Base-by-base conservation (phyloP, 2,113 vertebrate genomes). In the Scatophagus argus region DNA sequence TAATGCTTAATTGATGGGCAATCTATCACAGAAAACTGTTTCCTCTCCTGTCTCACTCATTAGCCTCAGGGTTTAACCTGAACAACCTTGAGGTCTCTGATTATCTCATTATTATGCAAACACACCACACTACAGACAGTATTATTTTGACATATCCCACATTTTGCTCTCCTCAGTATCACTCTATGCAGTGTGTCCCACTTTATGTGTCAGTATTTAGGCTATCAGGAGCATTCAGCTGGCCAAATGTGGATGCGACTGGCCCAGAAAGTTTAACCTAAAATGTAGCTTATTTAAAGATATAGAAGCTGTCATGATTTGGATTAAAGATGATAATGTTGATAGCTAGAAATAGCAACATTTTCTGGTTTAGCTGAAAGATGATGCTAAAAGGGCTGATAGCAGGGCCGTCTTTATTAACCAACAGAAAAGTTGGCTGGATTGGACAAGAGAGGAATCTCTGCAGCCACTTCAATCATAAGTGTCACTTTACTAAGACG, bases 121-220 rank as follows among this genome's bases (percentile, higher is more conserved):
- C 10, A 32, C 17, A 49, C 34, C 19, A 31, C 17, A 55, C 49
- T 17, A 9, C 6, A 54, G 27, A 54, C 27, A 8, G 49, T 17
- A n/a, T 6, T 60, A 5, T 52, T 29, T 16, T 29, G 25, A 13
- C n/a, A 13, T n/a, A 25, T 25, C 61, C 25, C 14, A 17, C 25
- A 12, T 74, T 44, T 23, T 39, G 32, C 44, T 49, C 29, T 32
- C 27, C 14, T 29, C 25, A 29, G 27, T 54, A 29, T 29, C 51
- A 29, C 25, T 29, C 25, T 54, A 38, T 25, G 25, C 19, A n/a
- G 2, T 41, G 67, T 79, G 76, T 56, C 76, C 76, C 51, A 71
- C 59, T 64, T 79, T 70, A 29, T 17, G 52, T 19, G 29, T 55
- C 29, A 56, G 58, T 47, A 44, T 63, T 63, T 38, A 55, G 76